Conservation (phyloP, 2,113 vertebrate genomes). For the Mus pahari region DNA sequence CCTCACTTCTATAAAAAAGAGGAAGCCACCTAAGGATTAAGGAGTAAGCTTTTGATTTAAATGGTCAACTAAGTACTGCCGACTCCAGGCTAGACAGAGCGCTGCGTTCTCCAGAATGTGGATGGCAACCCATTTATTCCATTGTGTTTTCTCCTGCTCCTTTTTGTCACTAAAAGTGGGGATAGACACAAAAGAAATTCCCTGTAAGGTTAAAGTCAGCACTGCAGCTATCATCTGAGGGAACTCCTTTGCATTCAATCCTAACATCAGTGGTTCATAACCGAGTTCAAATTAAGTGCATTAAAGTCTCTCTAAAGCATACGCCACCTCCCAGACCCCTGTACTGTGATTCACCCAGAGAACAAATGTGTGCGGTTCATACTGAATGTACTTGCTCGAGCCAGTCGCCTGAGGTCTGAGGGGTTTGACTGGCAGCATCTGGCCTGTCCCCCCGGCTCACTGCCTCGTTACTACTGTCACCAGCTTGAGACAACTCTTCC, state of each 20-base stretch:
- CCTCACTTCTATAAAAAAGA: slow-evolving; percentile 39
- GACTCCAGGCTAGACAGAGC: slow-evolving; percentile 86
- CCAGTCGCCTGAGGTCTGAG: slow-evolving; percentile 94
- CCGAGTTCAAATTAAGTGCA: slow-evolving; percentile 77
- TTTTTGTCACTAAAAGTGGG: slow-evolving; percentile 84
- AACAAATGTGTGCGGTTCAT: slow-evolving; percentile 81
- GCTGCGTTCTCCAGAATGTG: slow-evolving; percentile 85
- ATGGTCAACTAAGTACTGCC: slow-evolving; percentile 85
- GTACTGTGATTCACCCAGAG: slow-evolving; percentile 60
- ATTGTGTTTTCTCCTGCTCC: slow-evolving; percentile 65
- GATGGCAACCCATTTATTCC: slow-evolving; percentile 83
- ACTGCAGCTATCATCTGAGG: slow-evolving; percentile 82
- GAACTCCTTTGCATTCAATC: slow-evolving; percentile 78
- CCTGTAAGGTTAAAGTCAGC: slow-evolving; percentile 82
- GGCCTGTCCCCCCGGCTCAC: slow-evolving; percentile 82
- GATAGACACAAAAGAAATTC: slow-evolving; percentile 85
- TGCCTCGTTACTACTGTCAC: slow-evolving; percentile 75
- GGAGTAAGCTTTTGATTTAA: slow-evolving; percentile 84
- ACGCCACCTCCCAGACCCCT: slow-evolving; percentile 77
- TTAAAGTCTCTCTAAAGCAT: slow-evolving; percentile 79
- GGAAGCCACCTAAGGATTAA: slow-evolving; percentile 82
- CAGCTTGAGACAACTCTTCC: slow-evolving; percentile 83
- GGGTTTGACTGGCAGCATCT: slow-evolving; percentile 89
- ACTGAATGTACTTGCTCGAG: slow-evolving; percentile 96
- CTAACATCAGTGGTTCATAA: slow-evolving; percentile 81